A percentile compares a stretch with the other conserved stretches of the same genome.
These are phyloP conservation scores for Scolopax rusticola DNA, from an alignment of 2,797 vertebrate species.

Conservation along the genomic window DNA sequence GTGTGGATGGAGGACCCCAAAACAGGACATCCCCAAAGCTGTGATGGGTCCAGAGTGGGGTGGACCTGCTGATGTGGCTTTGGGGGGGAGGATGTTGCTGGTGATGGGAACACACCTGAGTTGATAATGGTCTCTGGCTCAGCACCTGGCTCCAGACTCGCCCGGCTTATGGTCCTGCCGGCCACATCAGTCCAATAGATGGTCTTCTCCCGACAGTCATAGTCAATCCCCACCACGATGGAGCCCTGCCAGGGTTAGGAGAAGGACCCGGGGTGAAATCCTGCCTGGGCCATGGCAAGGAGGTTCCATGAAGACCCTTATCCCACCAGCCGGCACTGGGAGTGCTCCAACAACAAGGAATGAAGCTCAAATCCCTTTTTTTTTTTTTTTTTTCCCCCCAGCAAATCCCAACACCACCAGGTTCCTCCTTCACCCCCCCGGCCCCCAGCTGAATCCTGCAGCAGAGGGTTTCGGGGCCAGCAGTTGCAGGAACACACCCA, in stretches of 20 bases:
- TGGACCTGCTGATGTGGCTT: accelerated
- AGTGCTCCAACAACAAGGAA: background rate
- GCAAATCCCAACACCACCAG: accelerated
- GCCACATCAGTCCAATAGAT: constrained; percentile 97
- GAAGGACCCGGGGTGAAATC: background rate
- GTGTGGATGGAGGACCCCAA: accelerated
- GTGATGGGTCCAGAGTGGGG: accelerated
- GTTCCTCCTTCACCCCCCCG: background rate
- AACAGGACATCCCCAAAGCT: background rate
- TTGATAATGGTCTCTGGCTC: constrained; percentile 90
- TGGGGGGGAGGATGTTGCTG: background rate
- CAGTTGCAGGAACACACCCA: background rate
- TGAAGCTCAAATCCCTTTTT: background rate
- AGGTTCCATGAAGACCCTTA: background rate
- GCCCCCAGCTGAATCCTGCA: background rate
- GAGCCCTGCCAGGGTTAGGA: constrained; percentile 84
- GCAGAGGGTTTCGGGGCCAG: background rate
- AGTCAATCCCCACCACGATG: constrained; percentile 94
- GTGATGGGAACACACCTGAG: constrained; percentile 79
- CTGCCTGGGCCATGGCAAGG: background rate
- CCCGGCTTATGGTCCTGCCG: constrained; percentile 90
- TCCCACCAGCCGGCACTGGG: accelerated
- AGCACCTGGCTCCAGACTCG: constrained; percentile 84
- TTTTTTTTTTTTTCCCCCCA: background rate
- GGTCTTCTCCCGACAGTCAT: constrained; percentile 90